Conservation (phyloP, 1,140 invertebrate species). For the Meteorus sp. region DNA sequence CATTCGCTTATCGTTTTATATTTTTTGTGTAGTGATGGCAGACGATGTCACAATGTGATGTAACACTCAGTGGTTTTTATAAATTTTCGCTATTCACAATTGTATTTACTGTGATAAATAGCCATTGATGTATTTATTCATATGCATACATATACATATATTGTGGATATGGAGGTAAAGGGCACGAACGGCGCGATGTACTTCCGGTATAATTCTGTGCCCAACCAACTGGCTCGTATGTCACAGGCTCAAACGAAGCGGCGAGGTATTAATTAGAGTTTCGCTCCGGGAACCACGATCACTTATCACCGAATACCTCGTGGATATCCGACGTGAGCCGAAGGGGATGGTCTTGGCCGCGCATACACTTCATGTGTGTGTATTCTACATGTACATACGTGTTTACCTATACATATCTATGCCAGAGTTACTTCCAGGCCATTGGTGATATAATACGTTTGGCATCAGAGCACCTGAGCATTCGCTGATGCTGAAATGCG, state of each 20-base stretch:
- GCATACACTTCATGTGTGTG: no score
- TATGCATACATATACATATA: not conserved
- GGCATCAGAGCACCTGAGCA: no score
- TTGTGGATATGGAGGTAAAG: not conserved
- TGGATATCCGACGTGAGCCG: conserved; percentile 10
- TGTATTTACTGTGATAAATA: not conserved
- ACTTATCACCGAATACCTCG: conserved; percentile 53
- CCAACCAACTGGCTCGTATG: conserved; percentile 52
- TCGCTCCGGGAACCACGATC: conserved; percentile 53
- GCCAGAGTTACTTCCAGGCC: no score
- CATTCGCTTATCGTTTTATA: no score
- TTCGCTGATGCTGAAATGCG: no score
- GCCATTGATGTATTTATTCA: not conserved
- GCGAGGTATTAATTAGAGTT: conserved; percentile 60
- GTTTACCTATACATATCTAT: no score
- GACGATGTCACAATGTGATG: no score
- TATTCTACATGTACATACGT: no score
- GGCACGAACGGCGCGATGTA: conserved; percentile 30
- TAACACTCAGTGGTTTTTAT: no score
- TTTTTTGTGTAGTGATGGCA: no score
- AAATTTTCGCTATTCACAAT: not conserved
- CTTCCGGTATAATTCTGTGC: conserved; percentile 47
- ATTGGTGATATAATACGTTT: no score
- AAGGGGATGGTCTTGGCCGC: not conserved
- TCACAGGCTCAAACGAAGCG: conserved; percentile 57